Evolutionary conservation across 2,797 vertebrate species (phyloP), one percentile per base, ranked within the genome.

Genomic region (Gallinago nigripennis): DNA sequence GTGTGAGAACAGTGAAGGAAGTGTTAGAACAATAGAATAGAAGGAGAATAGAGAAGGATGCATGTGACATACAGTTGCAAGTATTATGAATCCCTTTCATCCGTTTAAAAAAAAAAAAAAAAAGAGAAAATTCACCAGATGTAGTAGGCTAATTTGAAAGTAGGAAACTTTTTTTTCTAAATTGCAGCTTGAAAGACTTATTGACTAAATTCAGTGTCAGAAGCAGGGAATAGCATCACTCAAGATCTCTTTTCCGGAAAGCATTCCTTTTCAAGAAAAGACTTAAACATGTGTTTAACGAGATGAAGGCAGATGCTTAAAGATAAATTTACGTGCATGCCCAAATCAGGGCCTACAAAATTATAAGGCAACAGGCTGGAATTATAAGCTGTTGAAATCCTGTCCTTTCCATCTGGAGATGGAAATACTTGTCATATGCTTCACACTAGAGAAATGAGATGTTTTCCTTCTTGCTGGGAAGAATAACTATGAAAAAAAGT

Each of bases 221-320:
- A 77, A 82, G 58, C 30, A 86, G 72, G 89, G 61, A 89, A 76
- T 9, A 90, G 9, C n/a, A 81, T 92, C 50, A 80, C 61, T 91
- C 71, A 78, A 86, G 70, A 68, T 81, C 48, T 89, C 54, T 83
- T 80, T 94, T 95, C 69, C 2, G 2, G 64, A 87, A 72, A 60
- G 43, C 51, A 80, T 69, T 8, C 14, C 30, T 82, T 86, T 70
- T 57, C 65, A 92, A 87, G 64, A 87, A 41, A 88, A 70, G 60
- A 24, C 56, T 86, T 77, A 82, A 93, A 72, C 86, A 85, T 73
- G 79, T 86, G 61, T 72, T 78, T 92, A 95, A 92, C 91, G 65
- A 93, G 72, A 88, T 24, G 54, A 90, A 85, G 50, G 21, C 79
- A 91, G 83, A 96, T 92, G 37, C 39, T 91, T 93, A 83, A 86